Conservation (phyloP, 1,140 invertebrate species). For the Cherax destructor region DNA sequence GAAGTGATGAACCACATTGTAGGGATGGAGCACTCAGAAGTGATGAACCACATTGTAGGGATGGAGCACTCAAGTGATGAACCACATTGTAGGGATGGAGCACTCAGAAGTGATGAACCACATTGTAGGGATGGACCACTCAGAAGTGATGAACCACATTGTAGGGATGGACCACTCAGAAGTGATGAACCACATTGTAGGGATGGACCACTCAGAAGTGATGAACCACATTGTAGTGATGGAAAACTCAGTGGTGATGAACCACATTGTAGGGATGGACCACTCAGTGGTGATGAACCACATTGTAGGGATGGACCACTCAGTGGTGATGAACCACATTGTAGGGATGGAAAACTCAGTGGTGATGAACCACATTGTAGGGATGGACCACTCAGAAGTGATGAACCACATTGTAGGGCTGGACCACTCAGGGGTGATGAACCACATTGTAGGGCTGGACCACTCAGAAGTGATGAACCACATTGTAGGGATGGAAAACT, state of each 20-base stretch:
- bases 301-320: too few relatives aligned
- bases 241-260: neutral
- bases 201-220: neutral
- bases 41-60: neutral
- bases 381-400: neutral
- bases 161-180: too few relatives aligned
- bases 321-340: neutral
- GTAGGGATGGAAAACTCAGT: neutral
- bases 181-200: neutral
- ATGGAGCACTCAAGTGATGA: neutral
- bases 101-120: neutral
- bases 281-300: too few relatives aligned
- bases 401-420: too few relatives aligned
- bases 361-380: neutral
- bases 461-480: neutral
- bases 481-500: neutral
- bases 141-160: too few relatives aligned
- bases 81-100: neutral
- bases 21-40: too few relatives aligned
- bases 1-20: too few relatives aligned
- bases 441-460: too few relatives aligned
- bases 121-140: too few relatives aligned
- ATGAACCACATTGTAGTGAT: neutral
- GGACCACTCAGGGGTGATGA: too few relatives aligned
- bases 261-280: too few relatives aligned